Percentiles rank a stretch among this genome's conserved stretches.
Conservation (phyloP, 2,113 vertebrate species). For the Gopherus flavomarginatus region DNA sequence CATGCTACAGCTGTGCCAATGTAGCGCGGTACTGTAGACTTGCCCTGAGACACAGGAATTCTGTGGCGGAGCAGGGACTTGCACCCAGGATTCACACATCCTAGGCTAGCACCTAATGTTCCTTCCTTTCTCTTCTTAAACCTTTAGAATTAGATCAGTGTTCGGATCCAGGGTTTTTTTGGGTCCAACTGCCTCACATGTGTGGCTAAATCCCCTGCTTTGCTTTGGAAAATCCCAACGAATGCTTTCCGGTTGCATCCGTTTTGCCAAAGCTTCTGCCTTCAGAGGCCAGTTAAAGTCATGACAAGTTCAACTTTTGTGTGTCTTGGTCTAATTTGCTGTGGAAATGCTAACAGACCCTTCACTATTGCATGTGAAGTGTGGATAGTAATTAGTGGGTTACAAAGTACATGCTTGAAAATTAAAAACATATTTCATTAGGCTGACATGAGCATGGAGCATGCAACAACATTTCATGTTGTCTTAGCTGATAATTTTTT, state of each 20-base stretch:
- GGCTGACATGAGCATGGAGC: not conserved
- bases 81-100: too few relatives aligned
- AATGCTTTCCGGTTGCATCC: not conserved
- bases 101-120: too few relatives aligned
- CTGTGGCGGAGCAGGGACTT: too few relatives aligned
- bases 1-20: too few relatives aligned
- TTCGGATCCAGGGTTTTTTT: too few relatives aligned
- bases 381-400: not conserved
- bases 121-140: too few relatives aligned
- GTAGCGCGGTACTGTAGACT: too few relatives aligned
- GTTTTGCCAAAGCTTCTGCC: not conserved
- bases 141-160: too few relatives aligned
- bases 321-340: not conserved
- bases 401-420: not conserved
- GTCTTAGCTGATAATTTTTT: not conserved
- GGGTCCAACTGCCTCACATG: not conserved
- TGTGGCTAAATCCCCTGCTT: not conserved
- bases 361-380: not conserved
- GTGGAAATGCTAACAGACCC: not conserved
- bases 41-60: too few relatives aligned
- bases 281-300: not conserved
- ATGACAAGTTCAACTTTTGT: not conserved
- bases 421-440: not conserved
- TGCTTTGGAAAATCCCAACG: not conserved
- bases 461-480: not conserved